These are phyloP conservation scores for Gymnorhina tibicen DNA, from an alignment of 2,113 vertebrate species.

Conservation along the genomic window DNA sequence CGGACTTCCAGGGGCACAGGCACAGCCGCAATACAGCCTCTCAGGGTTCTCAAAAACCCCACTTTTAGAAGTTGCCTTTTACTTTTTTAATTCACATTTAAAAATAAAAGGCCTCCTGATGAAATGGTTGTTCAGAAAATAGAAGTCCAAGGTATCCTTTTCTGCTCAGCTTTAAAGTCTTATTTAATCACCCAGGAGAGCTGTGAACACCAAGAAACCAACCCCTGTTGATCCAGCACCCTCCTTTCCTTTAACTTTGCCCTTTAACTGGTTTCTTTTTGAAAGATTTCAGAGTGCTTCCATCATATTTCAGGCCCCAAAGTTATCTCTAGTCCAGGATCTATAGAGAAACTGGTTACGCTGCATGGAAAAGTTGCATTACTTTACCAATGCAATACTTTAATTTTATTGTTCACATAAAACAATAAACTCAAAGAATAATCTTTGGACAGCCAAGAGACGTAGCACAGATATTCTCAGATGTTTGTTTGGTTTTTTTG, in stretches of 20 bases:
- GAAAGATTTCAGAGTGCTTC: background rate
- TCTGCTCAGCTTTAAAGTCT: background rate
- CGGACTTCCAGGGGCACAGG: background rate
- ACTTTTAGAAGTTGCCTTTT: background rate
- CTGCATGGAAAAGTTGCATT: background rate
- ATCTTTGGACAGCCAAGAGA: background rate
- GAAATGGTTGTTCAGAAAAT: background rate
- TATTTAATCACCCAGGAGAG: background rate
- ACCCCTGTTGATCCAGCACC: background rate
- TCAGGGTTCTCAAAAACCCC: background rate
- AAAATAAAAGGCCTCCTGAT: background rate
- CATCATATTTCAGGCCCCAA: background rate
- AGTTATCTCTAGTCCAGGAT: background rate
- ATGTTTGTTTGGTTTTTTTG: background rate
- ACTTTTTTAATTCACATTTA: background rate
- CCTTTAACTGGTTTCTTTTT: background rate
- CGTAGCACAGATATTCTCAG: background rate
- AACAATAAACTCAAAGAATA: background rate
- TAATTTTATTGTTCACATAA: background rate
- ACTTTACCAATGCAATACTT: background rate
- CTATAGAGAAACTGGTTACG: background rate
- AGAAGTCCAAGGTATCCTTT: background rate
- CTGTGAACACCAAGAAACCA: background rate
- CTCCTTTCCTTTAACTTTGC: background rate
- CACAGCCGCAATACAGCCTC: background rate